These are phyloP conservation scores for Meteorus colon DNA, from an alignment of 2,888 invertebrate genomes.

Conservation along the genomic window DNA sequence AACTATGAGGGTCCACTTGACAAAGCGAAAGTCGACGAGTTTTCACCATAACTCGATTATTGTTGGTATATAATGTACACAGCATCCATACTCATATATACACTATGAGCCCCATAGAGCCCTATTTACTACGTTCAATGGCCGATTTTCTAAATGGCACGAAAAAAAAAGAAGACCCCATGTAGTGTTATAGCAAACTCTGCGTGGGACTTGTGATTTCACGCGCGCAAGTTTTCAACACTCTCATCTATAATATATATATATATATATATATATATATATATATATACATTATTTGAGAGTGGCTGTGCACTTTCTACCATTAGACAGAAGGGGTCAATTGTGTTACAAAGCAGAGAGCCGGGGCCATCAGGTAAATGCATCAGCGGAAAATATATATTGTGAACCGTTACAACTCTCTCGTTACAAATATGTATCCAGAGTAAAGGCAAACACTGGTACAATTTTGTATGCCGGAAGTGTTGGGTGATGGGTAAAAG, in stretches of 20 bases:
- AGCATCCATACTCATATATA: too few relatives aligned
- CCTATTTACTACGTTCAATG: too few relatives aligned
- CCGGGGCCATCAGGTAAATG: conserved; percentile 3
- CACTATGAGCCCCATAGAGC: too few relatives aligned
- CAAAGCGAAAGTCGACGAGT: conserved; percentile 51
- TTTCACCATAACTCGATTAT: conserved; percentile 50
- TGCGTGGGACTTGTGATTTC: conserved; percentile 28
- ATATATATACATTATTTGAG: too few relatives aligned
- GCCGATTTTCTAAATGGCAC: too few relatives aligned
- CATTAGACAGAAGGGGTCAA: too few relatives aligned
- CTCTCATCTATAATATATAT: conserved; percentile 12
- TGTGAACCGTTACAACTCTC: background rate
- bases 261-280: background rate
- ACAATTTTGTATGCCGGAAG: conserved; percentile 16
- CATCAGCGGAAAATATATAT: background rate
- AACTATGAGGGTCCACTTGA: conserved; percentile 53
- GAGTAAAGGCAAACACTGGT: background rate
- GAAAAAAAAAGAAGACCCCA: conserved; percentile 1
- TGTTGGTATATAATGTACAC: background rate
- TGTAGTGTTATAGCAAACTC: conserved; percentile 5
- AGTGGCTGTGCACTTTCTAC: too few relatives aligned
- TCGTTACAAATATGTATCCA: conserved; percentile 3
- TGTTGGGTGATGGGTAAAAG: conserved; percentile 24
- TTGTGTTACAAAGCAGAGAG: background rate
- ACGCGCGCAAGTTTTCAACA: background rate